Conservation (phyloP, 2,113 vertebrate genomes). For the Rallus limicola region DNA sequence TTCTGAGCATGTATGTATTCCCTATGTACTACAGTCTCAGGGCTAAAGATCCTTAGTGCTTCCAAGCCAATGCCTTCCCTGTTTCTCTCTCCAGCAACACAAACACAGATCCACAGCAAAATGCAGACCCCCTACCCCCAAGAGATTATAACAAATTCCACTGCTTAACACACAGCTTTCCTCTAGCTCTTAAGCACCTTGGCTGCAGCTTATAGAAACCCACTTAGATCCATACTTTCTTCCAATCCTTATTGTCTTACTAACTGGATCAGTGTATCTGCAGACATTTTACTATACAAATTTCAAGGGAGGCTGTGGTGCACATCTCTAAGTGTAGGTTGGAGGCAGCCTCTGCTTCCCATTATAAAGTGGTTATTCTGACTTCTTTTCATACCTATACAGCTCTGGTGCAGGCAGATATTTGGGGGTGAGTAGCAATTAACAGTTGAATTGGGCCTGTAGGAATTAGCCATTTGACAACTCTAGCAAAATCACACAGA, state of each 20-base stretch:
- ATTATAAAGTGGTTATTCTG: background rate
- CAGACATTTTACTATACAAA: background rate
- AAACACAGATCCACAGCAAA: background rate
- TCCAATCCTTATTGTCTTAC: slow-evolving; percentile 43
- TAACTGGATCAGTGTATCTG: background rate
- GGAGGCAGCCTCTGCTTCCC: background rate
- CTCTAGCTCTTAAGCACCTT: slow-evolving; percentile 54
- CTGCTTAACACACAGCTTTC: slow-evolving; percentile 36
- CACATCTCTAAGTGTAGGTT: background rate
- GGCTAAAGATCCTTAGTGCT: background rate
- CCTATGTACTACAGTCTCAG: background rate
- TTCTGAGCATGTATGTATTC: background rate
- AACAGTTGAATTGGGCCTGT: background rate
- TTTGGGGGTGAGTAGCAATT: background rate
- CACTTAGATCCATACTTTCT: slow-evolving; percentile 60
- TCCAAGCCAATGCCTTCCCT: background rate
- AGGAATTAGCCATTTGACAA: background rate
- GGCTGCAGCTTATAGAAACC: slow-evolving; percentile 45
- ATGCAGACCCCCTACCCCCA: background rate
- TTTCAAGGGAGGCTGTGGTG: background rate
- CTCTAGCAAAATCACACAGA: background rate
- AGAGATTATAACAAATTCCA: slow-evolving; percentile 3
- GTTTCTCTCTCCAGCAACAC: background rate
- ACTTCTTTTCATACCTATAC: background rate
- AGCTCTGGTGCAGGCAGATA: background rate